These are phyloP conservation scores for Catostomus latipinnis DNA, from an alignment of 2,797 vertebrate species.

Conservation along the genomic window DNA sequence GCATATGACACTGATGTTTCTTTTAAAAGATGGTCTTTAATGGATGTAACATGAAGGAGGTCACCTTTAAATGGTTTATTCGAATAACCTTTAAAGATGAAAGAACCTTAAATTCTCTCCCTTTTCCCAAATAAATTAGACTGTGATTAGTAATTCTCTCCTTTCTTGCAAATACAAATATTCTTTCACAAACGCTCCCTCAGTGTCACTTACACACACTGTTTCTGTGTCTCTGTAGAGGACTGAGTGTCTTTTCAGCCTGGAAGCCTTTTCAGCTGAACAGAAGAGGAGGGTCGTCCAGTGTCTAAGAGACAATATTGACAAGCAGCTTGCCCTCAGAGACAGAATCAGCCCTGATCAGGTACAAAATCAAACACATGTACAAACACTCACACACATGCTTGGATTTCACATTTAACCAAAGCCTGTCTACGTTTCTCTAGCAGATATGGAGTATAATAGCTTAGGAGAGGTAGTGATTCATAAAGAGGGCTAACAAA, in stretches of 20 bases:
- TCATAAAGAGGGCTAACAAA: background rate
- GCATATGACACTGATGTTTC: constrained; percentile 1
- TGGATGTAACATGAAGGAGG: background rate
- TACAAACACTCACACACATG: background rate
- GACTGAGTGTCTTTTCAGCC: constrained; percentile 84
- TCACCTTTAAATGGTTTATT: background rate
- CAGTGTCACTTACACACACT: background rate
- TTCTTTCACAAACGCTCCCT: constrained; percentile 54
- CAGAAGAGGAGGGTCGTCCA: constrained; percentile 87
- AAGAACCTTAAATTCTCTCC: constrained; percentile 4
- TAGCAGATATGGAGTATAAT: constrained; percentile 1
- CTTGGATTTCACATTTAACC: background rate
- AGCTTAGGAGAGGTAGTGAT: background rate
- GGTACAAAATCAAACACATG: constrained; percentile 53
- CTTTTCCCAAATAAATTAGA: constrained; percentile 22
- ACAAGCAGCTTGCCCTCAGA: constrained; percentile 74
- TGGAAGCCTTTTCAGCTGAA: constrained; percentile 85
- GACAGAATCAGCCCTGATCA: constrained; percentile 54
- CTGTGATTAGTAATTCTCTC: constrained; percentile 12
- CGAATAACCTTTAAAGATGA: constrained; percentile 38
- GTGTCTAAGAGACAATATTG: constrained; percentile 84
- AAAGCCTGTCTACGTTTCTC: constrained; percentile 5
- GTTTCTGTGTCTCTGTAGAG: constrained; percentile 69
- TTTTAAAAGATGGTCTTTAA: background rate
- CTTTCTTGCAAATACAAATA: background rate